Base-by-base conservation (phyloP, 2,888 invertebrate genomes). In the Polyommatus iphigenia region DNA sequence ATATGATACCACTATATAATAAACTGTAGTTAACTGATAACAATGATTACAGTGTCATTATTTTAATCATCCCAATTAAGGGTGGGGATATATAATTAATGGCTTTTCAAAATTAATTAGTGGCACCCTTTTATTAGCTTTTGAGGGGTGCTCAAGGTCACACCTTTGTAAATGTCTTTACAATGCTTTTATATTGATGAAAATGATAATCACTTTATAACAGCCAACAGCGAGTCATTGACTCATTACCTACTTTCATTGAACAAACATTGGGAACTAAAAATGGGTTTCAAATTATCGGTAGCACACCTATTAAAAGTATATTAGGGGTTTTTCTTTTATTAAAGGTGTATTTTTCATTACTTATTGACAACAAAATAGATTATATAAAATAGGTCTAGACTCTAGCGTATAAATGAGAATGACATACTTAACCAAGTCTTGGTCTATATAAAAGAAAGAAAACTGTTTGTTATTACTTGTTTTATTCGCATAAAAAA, bases 201-300 rank as follows among this genome's bases (percentile, higher is more conserved):
- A 59, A 76, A 57, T 79, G 15, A 50, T 50, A 50, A 50, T 50
- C 15, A 50, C 50, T 54, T n/a, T n/a, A n/a, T 18, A 54, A 54
- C 18, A 18, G 50, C 13, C 50, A 54, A 18, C 18, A 18, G 15
- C 4, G 0, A 18, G 57, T 59, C 20, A 59, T n/a, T 59, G 2
- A 59, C 1, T 59, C 57, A 59, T 20, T 24, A n/a, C n/a, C n/a
- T 59, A 59, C 8, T n/a, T 59, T 59, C 8, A n/a, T 59, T n/a
- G 4, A 8, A 59, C 7, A 59, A 59, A 59, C 54, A 54, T 20
- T 0, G 57, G n/a, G 57, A 20, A 59, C 20, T 59, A n/a, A 59
- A 57, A 20, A 20, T 59, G 57, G 57, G 20, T 59, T 59, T 54
- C 50, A 54, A 54, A 59, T 59, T 20, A 59, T 59, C 57, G 57